These are phyloP conservation scores for Calephelis perditalis DNA, from an alignment of 2,888 invertebrate species.

Conservation along the genomic window DNA sequence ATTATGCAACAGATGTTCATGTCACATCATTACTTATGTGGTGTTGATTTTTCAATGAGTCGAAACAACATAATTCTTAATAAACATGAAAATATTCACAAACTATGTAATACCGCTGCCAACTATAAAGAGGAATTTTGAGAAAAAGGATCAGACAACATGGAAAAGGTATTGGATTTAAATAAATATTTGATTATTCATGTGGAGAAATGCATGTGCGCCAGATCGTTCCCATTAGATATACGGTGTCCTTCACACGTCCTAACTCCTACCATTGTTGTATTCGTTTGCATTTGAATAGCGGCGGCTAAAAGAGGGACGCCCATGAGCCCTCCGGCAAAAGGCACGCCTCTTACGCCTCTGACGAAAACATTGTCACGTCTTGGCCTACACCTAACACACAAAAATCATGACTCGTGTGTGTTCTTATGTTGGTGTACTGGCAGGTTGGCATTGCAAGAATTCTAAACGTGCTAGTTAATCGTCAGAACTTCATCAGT, in stretches of 20 bases:
- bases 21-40: slow-evolving; percentile 47
- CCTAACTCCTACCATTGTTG: slow-evolving; percentile 75
- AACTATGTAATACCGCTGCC: slow-evolving; percentile 4
- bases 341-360: slow-evolving; percentile 50
- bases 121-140: not conserved
- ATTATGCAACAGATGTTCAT: slow-evolving; percentile 74
- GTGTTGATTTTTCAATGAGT: slow-evolving; percentile 50
- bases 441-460: not conserved
- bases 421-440: slow-evolving; percentile 10
- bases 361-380: slow-evolving; percentile 42
- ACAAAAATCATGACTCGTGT: slow-evolving; percentile 10
- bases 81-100: slow-evolving; percentile 1
- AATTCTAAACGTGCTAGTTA: not conserved
- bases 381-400: slow-evolving; percentile 19
- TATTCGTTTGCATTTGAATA: slow-evolving; percentile 72
- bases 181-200: slow-evolving; percentile 73
- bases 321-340: slow-evolving; percentile 54
- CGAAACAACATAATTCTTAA: slow-evolving; percentile 33
- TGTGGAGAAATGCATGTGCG: slow-evolving; percentile 68
- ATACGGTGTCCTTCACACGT: slow-evolving; percentile 75
- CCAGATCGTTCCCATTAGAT: slow-evolving; percentile 68
- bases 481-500: not conserved
- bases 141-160: slow-evolving; percentile 44
- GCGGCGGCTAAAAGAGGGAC: slow-evolving; percentile 55
- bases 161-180: slow-evolving; percentile 64